Conservation (phyloP, 1,140 invertebrate genomes). For the Homarus americanus region DNA sequence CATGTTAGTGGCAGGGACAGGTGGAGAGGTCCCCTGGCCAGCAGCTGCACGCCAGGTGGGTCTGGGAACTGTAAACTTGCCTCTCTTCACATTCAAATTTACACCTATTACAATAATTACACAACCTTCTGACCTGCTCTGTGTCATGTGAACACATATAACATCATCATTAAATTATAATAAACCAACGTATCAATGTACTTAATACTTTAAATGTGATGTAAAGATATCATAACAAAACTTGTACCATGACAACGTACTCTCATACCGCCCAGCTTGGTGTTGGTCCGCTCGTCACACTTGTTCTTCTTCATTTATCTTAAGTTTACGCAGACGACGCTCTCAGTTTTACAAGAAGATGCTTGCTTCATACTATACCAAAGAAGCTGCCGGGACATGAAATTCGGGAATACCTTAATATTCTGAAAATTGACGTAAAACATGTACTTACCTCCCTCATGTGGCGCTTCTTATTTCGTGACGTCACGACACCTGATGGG, state of each 20-base stretch:
- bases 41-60: neutral
- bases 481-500: constrained; percentile 54
- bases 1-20: no score
- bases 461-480: constrained; percentile 50
- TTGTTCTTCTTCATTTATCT: neutral
- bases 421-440: constrained; percentile 1
- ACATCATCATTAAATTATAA: no score
- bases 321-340: constrained; percentile 6
- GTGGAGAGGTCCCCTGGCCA: neutral
- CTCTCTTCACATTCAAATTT: no score
- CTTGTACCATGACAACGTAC: neutral
- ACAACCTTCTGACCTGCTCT: no score
- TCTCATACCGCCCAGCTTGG: neutral
- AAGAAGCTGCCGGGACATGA: neutral
- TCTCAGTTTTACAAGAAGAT: neutral
- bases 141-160: no score
- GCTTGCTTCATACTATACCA: neutral
- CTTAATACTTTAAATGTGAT: neutral
- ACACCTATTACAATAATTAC: no score
- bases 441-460: constrained; percentile 56
- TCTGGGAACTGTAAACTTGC: no score
- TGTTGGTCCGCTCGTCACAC: neutral
- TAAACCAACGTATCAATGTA: neutral
- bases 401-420: neutral
- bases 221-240: neutral